Conservation (phyloP, 2,113 vertebrate species). For the Brienomyrus brachyistius region DNA sequence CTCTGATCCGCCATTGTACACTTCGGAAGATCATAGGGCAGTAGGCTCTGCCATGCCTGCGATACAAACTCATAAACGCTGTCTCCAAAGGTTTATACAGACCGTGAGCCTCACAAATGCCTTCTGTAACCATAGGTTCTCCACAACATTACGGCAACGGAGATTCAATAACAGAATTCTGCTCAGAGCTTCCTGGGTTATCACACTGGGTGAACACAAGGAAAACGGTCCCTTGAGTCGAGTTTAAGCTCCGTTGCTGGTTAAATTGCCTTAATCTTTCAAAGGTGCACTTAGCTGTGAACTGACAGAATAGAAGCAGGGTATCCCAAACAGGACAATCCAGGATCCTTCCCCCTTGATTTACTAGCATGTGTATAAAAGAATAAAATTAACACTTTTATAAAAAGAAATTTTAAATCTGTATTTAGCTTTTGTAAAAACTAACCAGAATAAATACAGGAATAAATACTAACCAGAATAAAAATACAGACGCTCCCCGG, state of each 20-base stretch:
- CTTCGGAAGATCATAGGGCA: not conserved
- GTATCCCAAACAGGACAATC: conserved; percentile 9
- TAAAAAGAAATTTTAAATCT: not conserved
- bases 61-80: conserved; percentile 2
- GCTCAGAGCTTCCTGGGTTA: conserved; percentile 8
- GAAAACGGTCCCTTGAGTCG: conserved; percentile 21
- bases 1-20: not conserved
- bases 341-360: not conserved
- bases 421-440: not conserved
- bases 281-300: conserved; percentile 19
- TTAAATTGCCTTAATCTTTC: conserved; percentile 26
- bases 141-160: not conserved
- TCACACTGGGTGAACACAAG: conserved; percentile 1
- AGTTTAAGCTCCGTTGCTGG: conserved; percentile 21
- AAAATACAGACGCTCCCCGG: not conserved
- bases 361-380: not conserved
- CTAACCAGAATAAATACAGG: not conserved
- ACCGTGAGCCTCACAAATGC: not conserved
- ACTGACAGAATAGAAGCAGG: not conserved
- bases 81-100: conserved; percentile 6
- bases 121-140: not conserved
- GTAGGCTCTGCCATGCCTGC: not conserved
- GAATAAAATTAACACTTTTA: not conserved
- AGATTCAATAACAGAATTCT: conserved; percentile 14
- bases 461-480: not conserved